Base-by-base conservation (phyloP, 2,113 vertebrate species). In the Ursus arctos region DNA sequence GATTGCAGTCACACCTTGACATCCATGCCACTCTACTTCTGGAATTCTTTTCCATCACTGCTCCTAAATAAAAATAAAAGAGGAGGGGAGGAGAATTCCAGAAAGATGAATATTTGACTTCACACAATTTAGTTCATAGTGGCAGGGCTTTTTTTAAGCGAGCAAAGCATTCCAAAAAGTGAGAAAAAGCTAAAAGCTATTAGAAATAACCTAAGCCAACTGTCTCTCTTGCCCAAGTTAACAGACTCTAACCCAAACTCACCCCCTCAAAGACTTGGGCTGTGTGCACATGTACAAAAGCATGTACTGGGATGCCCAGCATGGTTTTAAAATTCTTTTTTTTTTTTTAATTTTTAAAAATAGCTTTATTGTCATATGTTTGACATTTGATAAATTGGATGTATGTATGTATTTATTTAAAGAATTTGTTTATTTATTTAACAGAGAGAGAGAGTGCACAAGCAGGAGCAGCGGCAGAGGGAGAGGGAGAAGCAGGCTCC, bases 131-230 rank as follows among this genome's bases (percentile, higher is more conserved):
- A 33, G 53, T 92, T 96, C 28, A 82, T 19, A 86, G 53, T 72
- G 69, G 72, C 10, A 28, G 69, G 57, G 19, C 11, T 72, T 80
- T 82, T 67, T 90, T 76, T 51, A 90, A 95, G 80, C 0, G 1
- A 97, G 69, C 43, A 87, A 95, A 94, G 80, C 76, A 93, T 94
- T 96, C 61, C 33, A 31, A 79, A 89, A 95, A 93, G 83, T 83
- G 74, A 84, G 74, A 92, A 93, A 89, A 96, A 79, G 22, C 67
- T 83, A 87, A 83, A 93, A 79, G 53, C 33, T 82, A 69, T 86
- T 69, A 81, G 51, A 92, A 95, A 76, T 57, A 47, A 28, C 18
- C 12, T 69, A 53, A 95, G 80, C 53, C 71, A 93, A 88, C 18
- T 26, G 22, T 65, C 40, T 91, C 47, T 92, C 67, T 94, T 92